Evolutionary conservation across 2,113 vertebrate species (phyloP).

Genomic region (Dunckerocampus dactyliophorus): DNA sequence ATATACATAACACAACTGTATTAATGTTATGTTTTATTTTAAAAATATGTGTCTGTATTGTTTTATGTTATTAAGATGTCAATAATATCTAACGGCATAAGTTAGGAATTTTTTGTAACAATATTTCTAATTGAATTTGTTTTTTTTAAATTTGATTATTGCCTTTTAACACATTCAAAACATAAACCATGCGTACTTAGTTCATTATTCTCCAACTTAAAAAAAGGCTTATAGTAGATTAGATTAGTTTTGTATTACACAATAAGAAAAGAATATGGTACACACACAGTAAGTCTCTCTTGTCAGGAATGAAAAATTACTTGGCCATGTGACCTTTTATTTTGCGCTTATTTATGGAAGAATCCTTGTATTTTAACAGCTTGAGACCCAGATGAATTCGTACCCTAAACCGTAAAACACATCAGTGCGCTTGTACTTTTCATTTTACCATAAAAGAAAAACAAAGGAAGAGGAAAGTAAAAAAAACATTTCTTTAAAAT

Average conservation of each 20-base stretch:
- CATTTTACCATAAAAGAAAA: neutral
- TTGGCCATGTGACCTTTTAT: conserved; percentile 1
- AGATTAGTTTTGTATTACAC: neutral
- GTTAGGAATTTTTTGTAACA: too few species aligned
- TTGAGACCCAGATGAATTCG: neutral
- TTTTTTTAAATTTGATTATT: too few species aligned
- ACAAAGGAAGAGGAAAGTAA: neutral
- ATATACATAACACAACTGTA: too few species aligned
- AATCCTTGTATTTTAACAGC: neutral
- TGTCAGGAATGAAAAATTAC: neutral
- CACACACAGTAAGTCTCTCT: neutral
- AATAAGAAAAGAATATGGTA: neutral
- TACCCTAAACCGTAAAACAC: neutral
- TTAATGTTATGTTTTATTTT: too few species aligned
- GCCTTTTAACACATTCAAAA: too few species aligned
- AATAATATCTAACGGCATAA: too few species aligned
- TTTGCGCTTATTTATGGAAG: conserved; percentile 5
- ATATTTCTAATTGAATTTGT: too few species aligned
- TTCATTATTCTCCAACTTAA: neutral
- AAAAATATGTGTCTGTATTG: too few species aligned
- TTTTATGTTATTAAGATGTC: too few species aligned
- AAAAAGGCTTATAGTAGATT: neutral
- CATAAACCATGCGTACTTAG: too few species aligned
- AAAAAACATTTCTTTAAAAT: neutral
- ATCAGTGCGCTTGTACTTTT: neutral